phyloP scores from a whole-genome alignment of 2,797 vertebrate species.

The Notolepis coatsorum region DNA sequence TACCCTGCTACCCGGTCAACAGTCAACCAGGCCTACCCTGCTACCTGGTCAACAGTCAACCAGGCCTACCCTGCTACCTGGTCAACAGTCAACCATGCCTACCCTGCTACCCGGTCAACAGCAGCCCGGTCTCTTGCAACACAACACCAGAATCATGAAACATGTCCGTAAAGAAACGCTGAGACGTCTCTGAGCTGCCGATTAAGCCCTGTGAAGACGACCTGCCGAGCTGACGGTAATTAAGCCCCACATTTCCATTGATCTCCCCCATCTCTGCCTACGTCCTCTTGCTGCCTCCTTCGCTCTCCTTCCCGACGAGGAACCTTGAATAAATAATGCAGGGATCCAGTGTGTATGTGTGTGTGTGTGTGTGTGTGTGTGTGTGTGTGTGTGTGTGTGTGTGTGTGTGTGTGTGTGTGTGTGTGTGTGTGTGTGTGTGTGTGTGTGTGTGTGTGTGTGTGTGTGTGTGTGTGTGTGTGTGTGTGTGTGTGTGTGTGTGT shows the following conservation, averaged over 20 bases:
- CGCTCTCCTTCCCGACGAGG: conserved; percentile 54
- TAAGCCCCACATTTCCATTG: conserved; percentile 81
- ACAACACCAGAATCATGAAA: conserved; percentile 56
- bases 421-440: background rate
- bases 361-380: conserved; percentile 24
- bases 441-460: conserved; percentile 31
- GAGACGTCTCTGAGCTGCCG: conserved; percentile 41
- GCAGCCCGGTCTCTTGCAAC: too few species aligned
- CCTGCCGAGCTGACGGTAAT: conserved; percentile 76
- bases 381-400: background rate
- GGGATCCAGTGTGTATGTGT: conserved; percentile 56
- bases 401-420: conserved; percentile 29
- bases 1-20: too few species aligned
- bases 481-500: conserved; percentile 29
- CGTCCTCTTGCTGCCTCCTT: conserved; percentile 57
- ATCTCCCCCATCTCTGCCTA: conserved; percentile 71
- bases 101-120: too few species aligned
- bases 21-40: too few species aligned
- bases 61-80: too few species aligned
- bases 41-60: too few species aligned
- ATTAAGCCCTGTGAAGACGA: conserved; percentile 71
- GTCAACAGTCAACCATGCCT: too few species aligned
- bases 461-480: background rate
- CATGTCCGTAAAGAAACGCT: conserved; percentile 60
- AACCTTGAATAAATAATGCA: conserved; percentile 80